Evolutionary conservation across 2,888 invertebrate genomes (phyloP).

Genomic region (Catocala nupta): DNA sequence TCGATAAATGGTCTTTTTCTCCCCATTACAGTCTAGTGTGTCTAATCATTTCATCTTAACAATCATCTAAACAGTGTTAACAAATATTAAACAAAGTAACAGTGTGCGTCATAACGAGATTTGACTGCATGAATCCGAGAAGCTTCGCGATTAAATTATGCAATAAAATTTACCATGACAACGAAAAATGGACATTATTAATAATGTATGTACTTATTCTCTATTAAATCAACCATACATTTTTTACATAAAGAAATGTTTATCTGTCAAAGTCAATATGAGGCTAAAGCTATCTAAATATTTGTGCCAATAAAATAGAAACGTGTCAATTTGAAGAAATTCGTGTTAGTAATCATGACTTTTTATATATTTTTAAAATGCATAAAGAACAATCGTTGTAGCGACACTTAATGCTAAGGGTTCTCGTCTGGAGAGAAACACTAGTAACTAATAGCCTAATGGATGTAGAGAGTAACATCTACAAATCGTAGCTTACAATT

Average conservation of each 20-base stretch:
- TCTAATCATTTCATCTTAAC: slow-evolving; percentile 28
- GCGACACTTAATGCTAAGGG: slow-evolving; percentile 66
- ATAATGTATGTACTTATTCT: slow-evolving; percentile 38
- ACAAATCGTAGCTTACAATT: slow-evolving; percentile 68
- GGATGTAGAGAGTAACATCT: slow-evolving; percentile 59
- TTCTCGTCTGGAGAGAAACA: slow-evolving; percentile 55
- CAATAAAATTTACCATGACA: slow-evolving; percentile 50
- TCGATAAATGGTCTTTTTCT: slow-evolving; percentile 77
- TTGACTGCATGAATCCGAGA: slow-evolving; percentile 86
- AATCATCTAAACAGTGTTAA: slow-evolving; percentile 18
- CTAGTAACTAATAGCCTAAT: slow-evolving; percentile 61
- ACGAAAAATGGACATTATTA: slow-evolving; percentile 45
- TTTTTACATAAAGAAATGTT: slow-evolving; percentile 54
- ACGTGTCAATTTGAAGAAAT: slow-evolving; percentile 74
- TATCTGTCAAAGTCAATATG: slow-evolving; percentile 63
- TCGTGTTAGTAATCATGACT: slow-evolving; percentile 55
- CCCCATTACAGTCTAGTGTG: slow-evolving; percentile 58
- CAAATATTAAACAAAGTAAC: slow-evolving; percentile 33
- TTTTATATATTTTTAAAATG: slow-evolving; percentile 66
- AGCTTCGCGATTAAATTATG: slow-evolving; percentile 60
- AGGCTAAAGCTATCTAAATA: slow-evolving; percentile 72
- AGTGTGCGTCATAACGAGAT: slow-evolving; percentile 89
- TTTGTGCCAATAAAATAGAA: slow-evolving; percentile 81
- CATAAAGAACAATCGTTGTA: slow-evolving; percentile 81
- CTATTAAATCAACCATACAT: slow-evolving; percentile 44